Percentiles rank a stretch among this genome's conserved stretches.
These are phyloP conservation scores for Baryphthengus martii DNA, from an alignment of 2,113 vertebrate genomes.

Conservation along the genomic window DNA sequence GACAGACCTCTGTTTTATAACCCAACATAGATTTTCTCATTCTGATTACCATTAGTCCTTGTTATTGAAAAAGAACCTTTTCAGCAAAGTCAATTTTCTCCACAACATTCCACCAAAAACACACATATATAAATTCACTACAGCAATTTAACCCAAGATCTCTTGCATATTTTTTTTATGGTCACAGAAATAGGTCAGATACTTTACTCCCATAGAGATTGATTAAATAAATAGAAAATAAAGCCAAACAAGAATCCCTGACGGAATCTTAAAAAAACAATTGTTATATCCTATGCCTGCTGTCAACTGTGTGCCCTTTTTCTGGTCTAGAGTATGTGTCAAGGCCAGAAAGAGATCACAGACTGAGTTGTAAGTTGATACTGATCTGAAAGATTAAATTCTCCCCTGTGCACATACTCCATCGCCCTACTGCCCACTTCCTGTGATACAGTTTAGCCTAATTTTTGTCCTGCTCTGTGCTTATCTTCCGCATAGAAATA, in stretches of 20 bases:
- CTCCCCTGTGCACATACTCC: background rate
- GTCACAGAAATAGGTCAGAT: background rate
- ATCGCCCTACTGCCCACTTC: background rate
- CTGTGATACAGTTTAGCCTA: background rate
- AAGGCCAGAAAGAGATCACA: background rate
- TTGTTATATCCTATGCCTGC: background rate
- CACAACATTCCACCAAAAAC: background rate
- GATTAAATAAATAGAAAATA: background rate
- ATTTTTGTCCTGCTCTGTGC: background rate
- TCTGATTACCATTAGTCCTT: background rate
- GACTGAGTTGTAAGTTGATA: background rate
- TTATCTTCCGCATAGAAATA: background rate
- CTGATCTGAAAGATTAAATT: background rate
- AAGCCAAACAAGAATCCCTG: background rate
- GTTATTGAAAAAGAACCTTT: background rate
- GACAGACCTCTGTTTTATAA: background rate
- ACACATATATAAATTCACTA: background rate
- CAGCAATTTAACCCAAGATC: background rate
- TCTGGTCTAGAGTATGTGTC: background rate
- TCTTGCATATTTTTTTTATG: background rate
- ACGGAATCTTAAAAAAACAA: background rate
- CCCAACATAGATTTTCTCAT: background rate
- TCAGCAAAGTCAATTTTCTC: background rate
- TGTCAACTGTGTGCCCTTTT: background rate
- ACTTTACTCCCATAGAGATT: background rate